Base-by-base conservation (phyloP, 2,113 vertebrate species). In the Neogobius melanostomus region DNA sequence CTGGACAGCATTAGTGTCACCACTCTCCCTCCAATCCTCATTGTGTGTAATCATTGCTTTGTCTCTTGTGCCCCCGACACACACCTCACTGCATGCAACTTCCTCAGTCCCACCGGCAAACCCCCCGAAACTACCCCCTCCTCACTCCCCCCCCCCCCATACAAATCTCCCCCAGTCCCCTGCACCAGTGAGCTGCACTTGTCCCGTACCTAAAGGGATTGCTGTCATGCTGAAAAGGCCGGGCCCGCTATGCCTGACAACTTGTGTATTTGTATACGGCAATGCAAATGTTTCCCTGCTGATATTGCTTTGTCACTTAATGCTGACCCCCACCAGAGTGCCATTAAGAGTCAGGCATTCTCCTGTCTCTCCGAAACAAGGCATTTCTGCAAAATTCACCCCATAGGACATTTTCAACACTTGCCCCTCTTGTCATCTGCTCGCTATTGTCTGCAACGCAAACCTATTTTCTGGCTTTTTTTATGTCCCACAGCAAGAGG, bases 21-120 rank as follows among this genome's bases (percentile, higher is more conserved):
- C 79, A 80, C 64, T 71, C 84, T 90, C 82, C 76, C 72, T 83
- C 12, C 21, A 90, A 77, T 66, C 68, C 77, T 82, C 89, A 87
- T 91, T 90, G 86, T 92, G 87, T 90, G 87, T 87, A 88, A 89
- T 90, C 88, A 86, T 87, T 79, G 84, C 87, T 90, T 90, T 89
- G 87, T 90, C 86, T 90, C 86, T 77, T 66, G 81, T 79, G 85
- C 87, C 81, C 80, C 84, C 85, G 90, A 89, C 87, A 91, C 87
- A 92, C 89, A 90, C 89, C 87, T 89, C 90, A 82, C 89, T 86
- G 87, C 86, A 86, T 90, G 89, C 88, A 85, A 88, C 88, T 92
- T 91, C 87, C 88, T 74, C 79, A 80, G 76, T 79, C 85, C 74
- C 88, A 65, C 80, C 46, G 51, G 77, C 64, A 71, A 76, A 71